Conservation (phyloP, 1,140 invertebrate species). For the Leptinotarsa undecemlineata region DNA sequence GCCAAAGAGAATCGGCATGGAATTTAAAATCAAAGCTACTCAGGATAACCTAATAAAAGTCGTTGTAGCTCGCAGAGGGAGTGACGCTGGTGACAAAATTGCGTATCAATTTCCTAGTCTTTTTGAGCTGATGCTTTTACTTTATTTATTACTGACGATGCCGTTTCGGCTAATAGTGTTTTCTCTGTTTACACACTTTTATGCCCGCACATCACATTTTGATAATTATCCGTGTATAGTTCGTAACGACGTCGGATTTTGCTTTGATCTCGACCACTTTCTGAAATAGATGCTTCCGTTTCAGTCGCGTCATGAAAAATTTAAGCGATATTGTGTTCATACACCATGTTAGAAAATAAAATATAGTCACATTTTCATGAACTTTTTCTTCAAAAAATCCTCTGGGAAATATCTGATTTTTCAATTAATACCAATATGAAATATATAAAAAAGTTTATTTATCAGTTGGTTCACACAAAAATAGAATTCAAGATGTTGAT, state of each 20-base stretch:
- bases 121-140: conserved; percentile 29
- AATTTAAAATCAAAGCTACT: conserved; percentile 32
- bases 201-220: conserved; percentile 23
- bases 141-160: conserved; percentile 21
- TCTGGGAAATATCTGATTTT: too few species aligned
- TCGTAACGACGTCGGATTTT: background rate
- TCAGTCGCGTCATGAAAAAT: background rate
- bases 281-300: background rate
- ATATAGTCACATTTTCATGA: background rate
- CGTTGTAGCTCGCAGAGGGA: conserved; percentile 12
- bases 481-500: too few species aligned
- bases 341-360: background rate
- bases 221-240: conserved; percentile 5
- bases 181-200: conserved; percentile 29
- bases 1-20: conserved; percentile 23
- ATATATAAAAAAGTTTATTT: too few species aligned
- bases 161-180: conserved; percentile 21
- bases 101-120: conserved; percentile 30
- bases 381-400: too few species aligned
- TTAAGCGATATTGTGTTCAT: background rate
- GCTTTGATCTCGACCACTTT: background rate
- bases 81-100: conserved; percentile 28
- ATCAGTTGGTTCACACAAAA: too few species aligned
- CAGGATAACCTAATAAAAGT: conserved; percentile 30
- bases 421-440: too few species aligned